Evolutionary conservation across 1,140 invertebrate genomes (phyloP).

Genomic region (Solenopsis fugax): DNA sequence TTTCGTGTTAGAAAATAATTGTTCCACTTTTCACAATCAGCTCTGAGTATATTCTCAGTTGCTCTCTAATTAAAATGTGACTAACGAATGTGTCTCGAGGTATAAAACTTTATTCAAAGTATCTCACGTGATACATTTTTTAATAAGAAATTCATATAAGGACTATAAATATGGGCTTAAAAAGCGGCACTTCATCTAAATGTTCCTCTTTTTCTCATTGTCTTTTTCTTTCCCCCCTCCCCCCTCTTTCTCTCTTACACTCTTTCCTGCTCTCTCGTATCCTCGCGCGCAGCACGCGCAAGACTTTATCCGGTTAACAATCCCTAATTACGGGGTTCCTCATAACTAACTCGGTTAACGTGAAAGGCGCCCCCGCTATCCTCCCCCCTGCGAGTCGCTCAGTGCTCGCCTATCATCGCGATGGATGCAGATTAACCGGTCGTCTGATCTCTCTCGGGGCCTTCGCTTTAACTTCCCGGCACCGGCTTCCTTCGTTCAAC

Average conservation of each 20-base stretch:
- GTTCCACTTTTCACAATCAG: not conserved
- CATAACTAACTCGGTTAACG: constrained; percentile 79
- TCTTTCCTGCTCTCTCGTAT: constrained; percentile 10
- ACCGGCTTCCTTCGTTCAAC: constrained; percentile 60
- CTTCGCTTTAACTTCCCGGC: constrained; percentile 57
- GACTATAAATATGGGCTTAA: constrained; percentile 1
- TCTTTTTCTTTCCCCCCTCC: not conserved
- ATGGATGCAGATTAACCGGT: constrained; percentile 79
- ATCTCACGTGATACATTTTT: not conserved
- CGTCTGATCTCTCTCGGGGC: constrained; percentile 52
- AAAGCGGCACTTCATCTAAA: constrained; percentile 36
- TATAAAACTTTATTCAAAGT: not conserved
- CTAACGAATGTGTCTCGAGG: not conserved
- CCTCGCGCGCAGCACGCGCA: constrained; percentile 74
- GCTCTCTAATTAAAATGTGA: not conserved
- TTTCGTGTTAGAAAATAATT: not conserved
- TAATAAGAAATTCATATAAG: constrained; percentile 2
- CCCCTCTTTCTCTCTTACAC: not conserved
- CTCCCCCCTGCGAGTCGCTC: constrained; percentile 38
- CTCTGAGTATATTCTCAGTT: not conserved
- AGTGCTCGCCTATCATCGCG: constrained; percentile 76
- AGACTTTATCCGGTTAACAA: constrained; percentile 78
- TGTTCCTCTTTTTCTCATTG: not conserved
- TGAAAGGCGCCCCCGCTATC: constrained; percentile 65
- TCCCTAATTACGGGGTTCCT: constrained; percentile 77